phyloP scores from a whole-genome alignment of 2,888 invertebrate genomes.

The Trichogramma evanescens region DNA sequence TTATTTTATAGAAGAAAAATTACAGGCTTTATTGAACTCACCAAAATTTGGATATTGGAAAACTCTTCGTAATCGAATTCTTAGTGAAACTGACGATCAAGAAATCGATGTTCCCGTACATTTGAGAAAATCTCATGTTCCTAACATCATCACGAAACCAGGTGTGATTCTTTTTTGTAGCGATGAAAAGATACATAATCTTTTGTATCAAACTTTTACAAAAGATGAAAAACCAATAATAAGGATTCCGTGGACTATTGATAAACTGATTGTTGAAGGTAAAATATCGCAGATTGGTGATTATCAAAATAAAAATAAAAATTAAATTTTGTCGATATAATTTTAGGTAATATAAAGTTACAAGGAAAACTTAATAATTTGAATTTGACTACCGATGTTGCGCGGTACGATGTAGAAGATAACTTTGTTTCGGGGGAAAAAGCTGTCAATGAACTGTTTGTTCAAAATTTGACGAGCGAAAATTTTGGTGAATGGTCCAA shows the following conservation, averaged over 20 bases:
- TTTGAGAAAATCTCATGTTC: conserved; percentile 22
- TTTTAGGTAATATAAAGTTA: conserved; percentile 38
- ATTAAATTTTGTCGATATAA: background rate
- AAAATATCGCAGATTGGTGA: background rate
- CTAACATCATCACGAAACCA: conserved; percentile 24
- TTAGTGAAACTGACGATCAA: conserved; percentile 35
- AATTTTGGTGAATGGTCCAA: conserved; percentile 49
- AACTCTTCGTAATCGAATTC: conserved; percentile 24
- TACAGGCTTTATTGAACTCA: conserved; percentile 50
- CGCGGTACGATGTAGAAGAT: conserved; percentile 42
- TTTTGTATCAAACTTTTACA: conserved; percentile 52
- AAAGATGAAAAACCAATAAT: conserved; percentile 49
- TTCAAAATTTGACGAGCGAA: conserved; percentile 47
- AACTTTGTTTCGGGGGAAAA: conserved; percentile 49
- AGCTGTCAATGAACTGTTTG: conserved; percentile 40
- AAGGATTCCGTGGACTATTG: conserved; percentile 45
- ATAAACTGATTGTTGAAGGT: conserved; percentile 32
- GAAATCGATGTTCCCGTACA: conserved; percentile 23
- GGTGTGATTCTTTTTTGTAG: conserved; percentile 17
- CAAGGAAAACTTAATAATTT: conserved; percentile 49
- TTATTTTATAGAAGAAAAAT: conserved; percentile 13
- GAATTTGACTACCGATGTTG: conserved; percentile 51
- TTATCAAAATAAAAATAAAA: background rate
- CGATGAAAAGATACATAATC: conserved; percentile 38
- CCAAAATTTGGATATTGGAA: conserved; percentile 38